A percentile compares a stretch with the other conserved stretches of the same genome.
Conservation (phyloP, 2,797 vertebrate genomes). For the Tragelaphus oryx region DNA sequence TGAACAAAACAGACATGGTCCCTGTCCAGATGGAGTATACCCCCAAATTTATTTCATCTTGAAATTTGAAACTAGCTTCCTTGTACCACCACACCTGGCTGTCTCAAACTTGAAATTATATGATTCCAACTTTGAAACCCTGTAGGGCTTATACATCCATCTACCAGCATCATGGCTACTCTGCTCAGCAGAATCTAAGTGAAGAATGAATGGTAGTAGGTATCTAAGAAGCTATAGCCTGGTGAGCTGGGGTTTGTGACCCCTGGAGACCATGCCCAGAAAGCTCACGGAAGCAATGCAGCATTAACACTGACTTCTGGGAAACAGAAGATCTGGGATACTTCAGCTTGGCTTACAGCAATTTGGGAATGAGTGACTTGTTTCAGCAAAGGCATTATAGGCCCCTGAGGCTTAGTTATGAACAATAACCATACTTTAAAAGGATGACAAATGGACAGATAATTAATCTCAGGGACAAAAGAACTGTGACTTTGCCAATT, state of each 20-base stretch:
- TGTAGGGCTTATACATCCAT: not conserved
- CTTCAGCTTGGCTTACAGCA: not conserved
- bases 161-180: not conserved
- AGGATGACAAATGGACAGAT: not conserved
- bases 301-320: not conserved
- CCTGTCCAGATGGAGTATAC: not conserved
- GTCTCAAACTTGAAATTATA: not conserved
- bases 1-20: not conserved
- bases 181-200: not conserved
- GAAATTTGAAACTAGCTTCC: not conserved
- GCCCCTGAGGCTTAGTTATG: not conserved
- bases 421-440: not conserved
- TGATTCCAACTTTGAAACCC: not conserved
- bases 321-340: not conserved
- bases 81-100: not conserved
- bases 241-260: not conserved
- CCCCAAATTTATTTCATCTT: not conserved
- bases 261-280: not conserved
- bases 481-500: not conserved
- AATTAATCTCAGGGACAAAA: constrained; percentile 27
- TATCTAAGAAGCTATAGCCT: not conserved
- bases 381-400: constrained; percentile 22
- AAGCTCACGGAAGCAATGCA: not conserved
- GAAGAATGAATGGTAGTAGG: not conserved
- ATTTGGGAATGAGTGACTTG: not conserved